A percentile compares a stretch with the other conserved stretches of the same genome.
Conservation (phyloP, 2,113 vertebrate species). For the Elaphurus davidianus region DNA sequence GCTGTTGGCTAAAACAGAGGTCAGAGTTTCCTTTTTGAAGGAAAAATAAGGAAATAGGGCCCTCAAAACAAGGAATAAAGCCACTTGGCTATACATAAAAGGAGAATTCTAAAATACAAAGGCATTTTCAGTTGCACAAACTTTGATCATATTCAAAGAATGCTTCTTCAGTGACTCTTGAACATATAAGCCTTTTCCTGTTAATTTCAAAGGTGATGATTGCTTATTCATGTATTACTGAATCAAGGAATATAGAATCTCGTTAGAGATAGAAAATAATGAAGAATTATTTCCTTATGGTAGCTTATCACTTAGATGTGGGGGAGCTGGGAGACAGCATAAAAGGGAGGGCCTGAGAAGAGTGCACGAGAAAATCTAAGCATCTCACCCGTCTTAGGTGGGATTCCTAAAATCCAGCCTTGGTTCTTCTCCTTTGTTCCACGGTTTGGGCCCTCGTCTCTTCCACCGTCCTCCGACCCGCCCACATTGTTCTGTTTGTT, state of each 20-base stretch:
- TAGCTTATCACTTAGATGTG: not conserved
- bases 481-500: not conserved
- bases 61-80: not conserved
- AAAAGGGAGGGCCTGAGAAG: not conserved
- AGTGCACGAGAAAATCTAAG: not conserved
- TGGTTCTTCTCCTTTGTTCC: not conserved
- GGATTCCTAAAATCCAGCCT: not conserved
- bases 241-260: not conserved
- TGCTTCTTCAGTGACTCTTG: not conserved
- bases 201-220: not conserved
- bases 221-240: not conserved
- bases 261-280: not conserved
- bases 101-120: not conserved
- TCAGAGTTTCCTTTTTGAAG: not conserved
- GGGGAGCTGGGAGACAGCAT: not conserved
- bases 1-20: not conserved
- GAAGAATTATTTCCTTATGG: not conserved
- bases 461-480: not conserved
- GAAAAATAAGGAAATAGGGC: not conserved
- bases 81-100: not conserved
- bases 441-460: not conserved
- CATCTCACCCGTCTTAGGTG: not conserved
- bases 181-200: not conserved
- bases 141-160: not conserved
- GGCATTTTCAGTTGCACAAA: not conserved